Evolutionary conservation across 1,140 invertebrate genomes (phyloP).

Genomic region (Harpegnathos saltator): DNA sequence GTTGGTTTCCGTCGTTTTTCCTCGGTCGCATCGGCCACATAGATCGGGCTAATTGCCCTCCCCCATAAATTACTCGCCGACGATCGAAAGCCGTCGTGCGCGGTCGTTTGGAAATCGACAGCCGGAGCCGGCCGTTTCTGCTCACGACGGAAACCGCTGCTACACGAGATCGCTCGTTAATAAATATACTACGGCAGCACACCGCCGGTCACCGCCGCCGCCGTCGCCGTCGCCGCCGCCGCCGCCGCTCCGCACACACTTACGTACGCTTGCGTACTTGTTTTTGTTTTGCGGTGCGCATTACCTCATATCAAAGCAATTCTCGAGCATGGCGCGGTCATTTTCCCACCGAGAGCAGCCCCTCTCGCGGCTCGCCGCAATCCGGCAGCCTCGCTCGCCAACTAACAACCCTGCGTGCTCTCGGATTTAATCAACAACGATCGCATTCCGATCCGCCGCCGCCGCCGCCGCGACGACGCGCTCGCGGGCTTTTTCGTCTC

Average conservation of each 20-base stretch:
- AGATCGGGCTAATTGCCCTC: constrained; percentile 4
- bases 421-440: constrained; percentile 13
- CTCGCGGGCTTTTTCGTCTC: neutral
- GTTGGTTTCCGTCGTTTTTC: neutral
- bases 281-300: constrained; percentile 75
- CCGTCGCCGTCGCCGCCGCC: no score
- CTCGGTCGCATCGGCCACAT: neutral
- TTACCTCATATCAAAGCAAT: constrained; percentile 80
- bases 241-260: constrained; percentile 44
- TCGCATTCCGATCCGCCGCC: constrained; percentile 9
- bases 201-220: no score
- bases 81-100: constrained; percentile 8
- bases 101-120: constrained; percentile 35
- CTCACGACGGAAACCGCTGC: constrained; percentile 57
- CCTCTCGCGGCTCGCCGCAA: constrained; percentile 12
- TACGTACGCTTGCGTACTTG: constrained; percentile 74
- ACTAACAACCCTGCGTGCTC: neutral
- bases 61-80: neutral
- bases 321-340: constrained; percentile 75
- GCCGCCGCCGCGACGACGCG: neutral
- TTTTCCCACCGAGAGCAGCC: constrained; percentile 75
- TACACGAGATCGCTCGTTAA: constrained; percentile 58
- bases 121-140: constrained; percentile 30
- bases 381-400: no score
- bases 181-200: constrained; percentile 57